These are phyloP conservation scores for Calephelis virginiensis DNA, from an alignment of 1,140 invertebrate genomes.

Conservation along the genomic window DNA sequence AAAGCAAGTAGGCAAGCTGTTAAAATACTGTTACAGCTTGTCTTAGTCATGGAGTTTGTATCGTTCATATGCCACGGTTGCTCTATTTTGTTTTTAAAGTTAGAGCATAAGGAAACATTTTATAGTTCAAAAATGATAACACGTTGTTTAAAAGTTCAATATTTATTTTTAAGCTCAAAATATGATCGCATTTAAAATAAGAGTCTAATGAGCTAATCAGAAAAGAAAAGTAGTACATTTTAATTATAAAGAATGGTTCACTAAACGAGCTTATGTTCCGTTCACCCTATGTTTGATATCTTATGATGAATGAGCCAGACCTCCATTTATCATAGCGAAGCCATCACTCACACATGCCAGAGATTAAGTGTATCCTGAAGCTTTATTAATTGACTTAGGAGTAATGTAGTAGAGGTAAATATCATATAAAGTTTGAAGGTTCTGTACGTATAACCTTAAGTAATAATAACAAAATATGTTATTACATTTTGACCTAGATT, in stretches of 20 bases:
- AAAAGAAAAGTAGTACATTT: not conserved
- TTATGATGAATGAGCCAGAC: slow-evolving; percentile 14
- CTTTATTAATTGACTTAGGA: slow-evolving; percentile 21
- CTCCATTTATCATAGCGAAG: slow-evolving; percentile 20
- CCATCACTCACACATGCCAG: slow-evolving; percentile 23
- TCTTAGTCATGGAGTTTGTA: no score
- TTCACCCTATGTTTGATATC: slow-evolving; percentile 9
- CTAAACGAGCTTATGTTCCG: slow-evolving; percentile 5
- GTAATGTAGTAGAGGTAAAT: slow-evolving; percentile 1
- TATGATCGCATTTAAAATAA: not conserved
- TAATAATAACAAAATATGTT: not conserved
- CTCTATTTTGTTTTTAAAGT: no score
- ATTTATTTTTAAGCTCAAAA: no score
- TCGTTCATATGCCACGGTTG: no score
- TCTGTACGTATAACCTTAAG: not conserved
- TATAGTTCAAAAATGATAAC: no score
- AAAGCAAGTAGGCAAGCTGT: no score
- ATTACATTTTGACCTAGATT: no score
- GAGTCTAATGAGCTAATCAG: not conserved
- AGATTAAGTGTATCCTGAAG: slow-evolving; percentile 20
- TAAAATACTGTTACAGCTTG: no score
- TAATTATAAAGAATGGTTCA: slow-evolving; percentile 10
- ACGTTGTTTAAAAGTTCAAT: no score
- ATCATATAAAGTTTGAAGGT: not conserved
- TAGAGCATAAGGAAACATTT: no score